Percentiles rank a stretch among this genome's conserved stretches.
These are phyloP conservation scores for Semicossyphus pulcher DNA, from an alignment of 2,113 vertebrate species.

Conservation along the genomic window DNA sequence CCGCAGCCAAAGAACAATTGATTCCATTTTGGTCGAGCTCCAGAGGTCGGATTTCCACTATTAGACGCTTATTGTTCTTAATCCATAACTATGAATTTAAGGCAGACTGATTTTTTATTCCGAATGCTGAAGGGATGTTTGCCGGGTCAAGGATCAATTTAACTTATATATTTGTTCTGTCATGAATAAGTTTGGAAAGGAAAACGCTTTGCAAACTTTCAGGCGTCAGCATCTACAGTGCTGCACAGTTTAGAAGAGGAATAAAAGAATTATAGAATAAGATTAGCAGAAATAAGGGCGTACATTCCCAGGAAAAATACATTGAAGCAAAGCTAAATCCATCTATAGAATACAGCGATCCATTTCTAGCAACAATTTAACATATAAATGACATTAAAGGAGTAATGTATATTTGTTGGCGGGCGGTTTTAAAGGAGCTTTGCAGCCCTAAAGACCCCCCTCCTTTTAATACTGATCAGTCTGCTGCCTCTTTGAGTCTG, in stretches of 20 bases:
- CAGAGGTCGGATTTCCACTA: conserved; percentile 49
- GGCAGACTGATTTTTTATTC: conserved; percentile 40
- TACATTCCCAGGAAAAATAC: not conserved
- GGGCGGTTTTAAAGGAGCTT: conserved; percentile 33
- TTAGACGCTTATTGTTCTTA: conserved; percentile 59
- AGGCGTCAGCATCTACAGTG: no score
- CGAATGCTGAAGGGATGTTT: conserved; percentile 44
- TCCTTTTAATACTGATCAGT: conserved; percentile 38
- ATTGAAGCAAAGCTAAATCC: not conserved
- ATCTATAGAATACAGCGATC: not conserved
- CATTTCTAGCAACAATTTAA: conserved; percentile 23
- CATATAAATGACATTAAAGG: conserved; percentile 29
- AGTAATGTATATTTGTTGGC: conserved; percentile 28
- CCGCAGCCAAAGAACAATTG: conserved; percentile 64
- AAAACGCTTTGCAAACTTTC: no score
- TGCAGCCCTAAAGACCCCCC: conserved; percentile 7
- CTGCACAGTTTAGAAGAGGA: not conserved
- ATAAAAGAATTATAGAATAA: not conserved
- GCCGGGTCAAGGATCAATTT: conserved; percentile 49
- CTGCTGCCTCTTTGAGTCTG: conserved; percentile 35
- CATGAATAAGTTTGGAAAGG: no score
- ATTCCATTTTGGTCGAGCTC: conserved; percentile 62
- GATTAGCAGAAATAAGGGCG: not conserved
- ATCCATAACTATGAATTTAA: conserved; percentile 55
- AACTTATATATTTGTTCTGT: no score